Evolutionary conservation across 2,888 invertebrate species (phyloP), one percentile per base, ranked within the genome.

Genomic region (Prenolepis imparis): DNA sequence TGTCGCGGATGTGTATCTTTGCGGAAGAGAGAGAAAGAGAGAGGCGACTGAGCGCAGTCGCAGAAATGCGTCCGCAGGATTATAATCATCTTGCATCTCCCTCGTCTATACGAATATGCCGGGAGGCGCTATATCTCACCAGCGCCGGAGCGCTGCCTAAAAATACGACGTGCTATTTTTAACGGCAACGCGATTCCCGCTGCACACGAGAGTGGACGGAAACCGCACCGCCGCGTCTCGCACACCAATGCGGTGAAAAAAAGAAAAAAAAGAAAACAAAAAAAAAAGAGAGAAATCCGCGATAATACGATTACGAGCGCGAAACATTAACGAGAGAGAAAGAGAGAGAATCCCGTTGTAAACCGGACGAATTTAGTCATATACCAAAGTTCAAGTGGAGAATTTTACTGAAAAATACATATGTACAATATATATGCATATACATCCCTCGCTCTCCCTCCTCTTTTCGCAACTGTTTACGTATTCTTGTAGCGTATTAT

Each of bases 161-260:
- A 94, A 94, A 94, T 93, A 94, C 88, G 86, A 86, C 84, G 67
- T 59, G 90, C 92, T 94, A 94, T 94, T 94, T 93, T 92, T 93
- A 93, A 87, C 87, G 73, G 55, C 78, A 57, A 44, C 81, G 48
- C n/a, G 77, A 82, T 83, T 81, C 75, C 61, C 68, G 83, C 57
- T 87, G 80, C 78, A 84, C 74, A 59, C 70, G 59, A 78, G 57
- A 80, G 24, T 39, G 57, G 3, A 32, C 28, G 32, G 32, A 44
- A 63, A 63, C 32, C 39, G 36, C 66, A 64, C 5, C 48, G 36
- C 11, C 52, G 55, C 41, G 83, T 48, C 64, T 81, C 70, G 28
- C 32, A 36, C 44, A n/a, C n/a, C n/a, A n/a, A 3, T 28, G 28
- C 59, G 28, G 41, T 57, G 11, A 18, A 48, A 67, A 64, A 48